phyloP scores from a whole-genome alignment of 2,797 vertebrate genomes.

The Melanotaenia maccullochi region DNA sequence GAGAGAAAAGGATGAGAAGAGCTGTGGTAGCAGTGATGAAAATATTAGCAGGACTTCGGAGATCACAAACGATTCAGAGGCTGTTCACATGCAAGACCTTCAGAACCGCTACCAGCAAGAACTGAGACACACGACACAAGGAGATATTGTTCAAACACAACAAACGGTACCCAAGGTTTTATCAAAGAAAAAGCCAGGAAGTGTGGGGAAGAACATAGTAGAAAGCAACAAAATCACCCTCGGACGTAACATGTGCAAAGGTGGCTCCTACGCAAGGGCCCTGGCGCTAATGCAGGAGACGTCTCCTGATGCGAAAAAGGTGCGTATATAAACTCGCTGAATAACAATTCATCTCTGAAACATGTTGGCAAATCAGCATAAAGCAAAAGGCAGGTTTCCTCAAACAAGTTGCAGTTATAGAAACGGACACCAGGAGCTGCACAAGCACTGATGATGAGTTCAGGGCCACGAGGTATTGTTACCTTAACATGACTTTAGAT shows the following conservation, averaged over 20 bases:
- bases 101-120: constrained; percentile 12
- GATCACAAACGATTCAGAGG: constrained; percentile 11
- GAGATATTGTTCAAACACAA: constrained; percentile 12
- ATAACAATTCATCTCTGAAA: not conserved
- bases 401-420: constrained; percentile 58
- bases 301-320: constrained; percentile 67
- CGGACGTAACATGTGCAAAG: constrained; percentile 75
- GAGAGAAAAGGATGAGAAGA: not conserved
- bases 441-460: constrained; percentile 63
- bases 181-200: constrained; percentile 46
- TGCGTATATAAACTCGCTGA: constrained; percentile 50
- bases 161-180: not conserved
- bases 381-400: too few species aligned
- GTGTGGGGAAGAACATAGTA: constrained; percentile 81
- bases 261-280: constrained; percentile 82
- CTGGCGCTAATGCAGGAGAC: constrained; percentile 75
- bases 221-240: constrained; percentile 88
- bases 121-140: not conserved
- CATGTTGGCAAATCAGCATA: too few species aligned
- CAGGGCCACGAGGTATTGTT: not conserved
- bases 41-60: constrained; percentile 8
- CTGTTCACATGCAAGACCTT: constrained; percentile 1
- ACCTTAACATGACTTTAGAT: not conserved
- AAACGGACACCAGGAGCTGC: constrained; percentile 78
- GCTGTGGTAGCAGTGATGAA: constrained; percentile 3